These are phyloP conservation scores for Amyelois transitella DNA, from an alignment of 1,140 invertebrate species.

Conservation along the genomic window DNA sequence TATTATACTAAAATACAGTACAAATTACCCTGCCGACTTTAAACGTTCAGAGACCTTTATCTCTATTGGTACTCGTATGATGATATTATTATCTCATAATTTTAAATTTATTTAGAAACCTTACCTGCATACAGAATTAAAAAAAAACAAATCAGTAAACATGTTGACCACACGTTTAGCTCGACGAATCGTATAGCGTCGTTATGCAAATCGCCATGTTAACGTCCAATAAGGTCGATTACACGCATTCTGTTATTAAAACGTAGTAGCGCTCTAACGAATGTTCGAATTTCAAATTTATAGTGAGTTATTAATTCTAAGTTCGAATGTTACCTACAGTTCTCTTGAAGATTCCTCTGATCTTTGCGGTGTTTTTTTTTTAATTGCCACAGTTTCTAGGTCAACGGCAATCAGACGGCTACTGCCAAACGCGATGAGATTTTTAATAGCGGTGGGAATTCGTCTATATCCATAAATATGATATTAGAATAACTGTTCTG, in stretches of 20 bases:
- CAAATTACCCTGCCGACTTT: too few species aligned
- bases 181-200: conserved; percentile 4
- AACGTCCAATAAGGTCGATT: conserved; percentile 6
- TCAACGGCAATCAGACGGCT: conserved; percentile 2
- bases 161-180: conserved; percentile 1
- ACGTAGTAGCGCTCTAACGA: background rate
- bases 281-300: background rate
- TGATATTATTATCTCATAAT: too few species aligned
- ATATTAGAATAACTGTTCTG: background rate
- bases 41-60: too few species aligned
- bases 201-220: conserved; percentile 7
- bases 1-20: too few species aligned
- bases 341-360: background rate
- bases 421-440: background rate
- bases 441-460: background rate
- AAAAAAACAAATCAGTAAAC: background rate
- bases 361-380: conserved; percentile 6
- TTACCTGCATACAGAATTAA: background rate
- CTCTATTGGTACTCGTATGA: too few species aligned
- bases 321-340: background rate
- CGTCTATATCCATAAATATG: background rate
- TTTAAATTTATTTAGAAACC: too few species aligned
- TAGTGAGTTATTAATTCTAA: background rate
- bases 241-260: background rate
- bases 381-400: background rate